Percentiles rank a stretch among this genome's conserved stretches.
Conservation (phyloP, 2,797 vertebrate genomes). For the Apogon talboti region DNA sequence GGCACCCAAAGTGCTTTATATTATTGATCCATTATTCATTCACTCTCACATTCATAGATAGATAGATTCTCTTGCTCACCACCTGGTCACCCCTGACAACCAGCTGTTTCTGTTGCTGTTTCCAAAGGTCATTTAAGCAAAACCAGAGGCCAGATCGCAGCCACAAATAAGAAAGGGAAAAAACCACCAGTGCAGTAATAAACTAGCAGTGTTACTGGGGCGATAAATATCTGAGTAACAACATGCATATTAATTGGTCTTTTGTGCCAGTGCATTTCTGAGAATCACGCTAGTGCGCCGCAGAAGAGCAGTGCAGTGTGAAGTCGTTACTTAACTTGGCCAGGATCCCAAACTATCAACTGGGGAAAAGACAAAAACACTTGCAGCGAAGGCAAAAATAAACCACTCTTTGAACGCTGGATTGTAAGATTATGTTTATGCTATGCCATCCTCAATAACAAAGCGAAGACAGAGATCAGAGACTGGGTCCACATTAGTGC, state of each 20-base stretch:
- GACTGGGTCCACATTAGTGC: not conserved
- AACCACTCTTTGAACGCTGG: constrained; percentile 13
- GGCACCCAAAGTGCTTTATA: too few relatives aligned
- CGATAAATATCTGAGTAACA: constrained; percentile 66
- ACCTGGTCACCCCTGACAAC: constrained; percentile 67
- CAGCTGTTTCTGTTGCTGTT: constrained; percentile 56
- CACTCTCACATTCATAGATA: too few relatives aligned
- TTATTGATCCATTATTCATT: too few relatives aligned
- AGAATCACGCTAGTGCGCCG: constrained; percentile 49
- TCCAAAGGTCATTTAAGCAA: constrained; percentile 17
- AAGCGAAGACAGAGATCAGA: not conserved
- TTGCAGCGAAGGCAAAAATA: constrained; percentile 41
- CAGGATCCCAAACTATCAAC: constrained; percentile 58
- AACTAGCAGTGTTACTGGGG: constrained; percentile 49
- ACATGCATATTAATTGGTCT: constrained; percentile 70
- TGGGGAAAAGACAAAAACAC: constrained; percentile 38
- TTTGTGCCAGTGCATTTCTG: constrained; percentile 63
- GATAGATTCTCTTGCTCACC: constrained; percentile 1
- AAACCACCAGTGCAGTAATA: constrained; percentile 39
- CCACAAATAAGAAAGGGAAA: not conserved
- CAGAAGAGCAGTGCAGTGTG: constrained; percentile 56
- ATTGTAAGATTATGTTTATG: constrained; percentile 7
- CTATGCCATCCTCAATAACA: not conserved
- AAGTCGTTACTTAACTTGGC: constrained; percentile 66
- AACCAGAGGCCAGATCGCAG: constrained; percentile 28